Conservation (phyloP, 2,797 vertebrate genomes). For the Hylomyscus alleni region DNA sequence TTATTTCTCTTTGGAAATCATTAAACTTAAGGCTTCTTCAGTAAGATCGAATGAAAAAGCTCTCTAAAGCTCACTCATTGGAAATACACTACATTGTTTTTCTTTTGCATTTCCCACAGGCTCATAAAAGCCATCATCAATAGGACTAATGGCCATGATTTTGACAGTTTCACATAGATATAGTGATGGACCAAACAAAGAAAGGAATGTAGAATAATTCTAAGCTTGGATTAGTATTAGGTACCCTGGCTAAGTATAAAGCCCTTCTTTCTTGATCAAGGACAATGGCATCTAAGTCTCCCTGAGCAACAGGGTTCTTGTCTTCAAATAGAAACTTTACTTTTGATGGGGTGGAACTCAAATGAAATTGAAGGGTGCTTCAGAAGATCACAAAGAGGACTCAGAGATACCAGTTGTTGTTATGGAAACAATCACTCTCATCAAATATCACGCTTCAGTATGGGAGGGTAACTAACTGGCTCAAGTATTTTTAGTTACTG, state of each 20-base stretch:
- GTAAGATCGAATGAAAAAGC: background rate
- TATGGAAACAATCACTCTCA: background rate
- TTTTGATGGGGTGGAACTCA: background rate
- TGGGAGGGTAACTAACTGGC: background rate
- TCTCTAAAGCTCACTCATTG: background rate
- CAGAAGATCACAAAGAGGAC: background rate
- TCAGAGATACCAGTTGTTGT: background rate
- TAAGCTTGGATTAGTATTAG: background rate
- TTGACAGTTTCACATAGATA: background rate
- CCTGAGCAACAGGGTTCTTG: background rate
- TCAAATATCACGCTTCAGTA: background rate
- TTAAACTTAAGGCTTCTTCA: constrained; percentile 35
- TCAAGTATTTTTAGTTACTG: background rate
- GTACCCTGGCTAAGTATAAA: background rate
- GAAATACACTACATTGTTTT: background rate
- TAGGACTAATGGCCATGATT: background rate
- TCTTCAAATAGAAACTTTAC: background rate
- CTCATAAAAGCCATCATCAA: background rate
- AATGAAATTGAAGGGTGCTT: constrained; percentile 7
- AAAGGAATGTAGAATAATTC: background rate
- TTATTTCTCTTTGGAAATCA: constrained; percentile 37
- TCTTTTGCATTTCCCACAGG: background rate
- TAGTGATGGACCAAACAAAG: background rate
- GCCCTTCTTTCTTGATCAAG: background rate
- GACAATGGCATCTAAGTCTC: constrained; percentile 12